Base-by-base conservation (phyloP, 2,113 vertebrate species). In the Lanius ludovicianus region DNA sequence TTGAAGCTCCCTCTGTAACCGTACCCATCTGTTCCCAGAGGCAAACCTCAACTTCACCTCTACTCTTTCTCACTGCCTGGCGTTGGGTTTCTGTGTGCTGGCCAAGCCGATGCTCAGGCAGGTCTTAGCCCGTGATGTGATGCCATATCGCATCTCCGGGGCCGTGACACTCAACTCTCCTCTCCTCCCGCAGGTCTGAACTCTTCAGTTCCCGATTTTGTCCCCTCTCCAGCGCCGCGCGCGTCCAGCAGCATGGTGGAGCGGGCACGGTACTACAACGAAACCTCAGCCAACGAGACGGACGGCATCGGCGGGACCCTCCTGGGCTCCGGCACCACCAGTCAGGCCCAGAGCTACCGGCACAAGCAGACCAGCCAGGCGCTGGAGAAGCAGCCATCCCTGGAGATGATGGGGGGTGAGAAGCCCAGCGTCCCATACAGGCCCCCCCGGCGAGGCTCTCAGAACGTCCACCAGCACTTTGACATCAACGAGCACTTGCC, bases 401-500 rank as follows among this genome's bases (percentile, higher is more conserved):
- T 97, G 94, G 98, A 98, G 86, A 97, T 97, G 95, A 93, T 93
- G 1, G 93, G 98, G 41, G 92, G 95, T 0, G 97, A 97, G 91
- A 97, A 97, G 94, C 94, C 97, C 67, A 98, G 96, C 27, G 84
- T 93, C 7, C 97, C 98, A 11, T 98, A 98, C 94, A 98, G 98
- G 93, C 98, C 98, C 10, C 98, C 98, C 68, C 98, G 99, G 52
- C 98, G 99, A 93, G 98, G 99, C 30, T 97, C 98, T 2, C 99
- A 98, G 15, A 98, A 96, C 11, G 81, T 96, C 80, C 98, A 99
- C 76, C 98, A 98, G 97, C 98, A 99, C 96, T 99, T 99, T 9
- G 99, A 99, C 97, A 99, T 99, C 97, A 99, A 99, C 0, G 99
- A 99, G 95, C 99, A 99, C 94, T 97, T 99, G 75, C 99, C 99